Evolutionary conservation across 2,113 vertebrate species (phyloP).

Genomic region (Osmerus mordax): DNA sequence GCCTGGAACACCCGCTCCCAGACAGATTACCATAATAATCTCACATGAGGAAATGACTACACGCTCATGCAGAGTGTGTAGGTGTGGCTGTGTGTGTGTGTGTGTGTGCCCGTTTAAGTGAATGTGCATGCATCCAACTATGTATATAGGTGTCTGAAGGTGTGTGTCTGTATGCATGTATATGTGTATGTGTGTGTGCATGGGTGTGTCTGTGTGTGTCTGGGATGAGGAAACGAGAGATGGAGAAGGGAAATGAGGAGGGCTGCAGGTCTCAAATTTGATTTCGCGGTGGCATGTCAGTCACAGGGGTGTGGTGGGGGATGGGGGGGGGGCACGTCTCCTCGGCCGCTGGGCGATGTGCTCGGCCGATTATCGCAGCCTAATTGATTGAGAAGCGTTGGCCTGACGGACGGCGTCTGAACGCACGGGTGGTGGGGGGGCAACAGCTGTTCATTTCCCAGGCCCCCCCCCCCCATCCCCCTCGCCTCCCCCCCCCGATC

Average conservation of each 20-base stretch:
- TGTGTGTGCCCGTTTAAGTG: not conserved
- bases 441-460: slow-evolving; percentile 75
- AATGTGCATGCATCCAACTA: too few relatives aligned
- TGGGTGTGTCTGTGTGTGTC: not conserved
- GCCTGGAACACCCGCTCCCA: not conserved
- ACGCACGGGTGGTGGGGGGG: slow-evolving; percentile 37
- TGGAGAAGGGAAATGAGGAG: slow-evolving; percentile 51
- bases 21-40: slow-evolving; percentile 22
- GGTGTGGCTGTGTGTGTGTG: not conserved
- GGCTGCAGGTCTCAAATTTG: slow-evolving; percentile 54
- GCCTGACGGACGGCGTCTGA: slow-evolving; percentile 59
- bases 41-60: slow-evolving; percentile 15
- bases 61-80: not conserved
- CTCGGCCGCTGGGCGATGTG: slow-evolving; percentile 35
- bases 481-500: slow-evolving; percentile 6
- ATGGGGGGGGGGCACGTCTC: slow-evolving; percentile 26
- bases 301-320: not conserved
- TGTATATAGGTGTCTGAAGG: too few relatives aligned
- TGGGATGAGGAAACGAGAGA: slow-evolving; percentile 16
- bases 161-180: not conserved
- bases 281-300: slow-evolving; percentile 59
- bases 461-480: slow-evolving; percentile 43
- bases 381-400: slow-evolving; percentile 73
- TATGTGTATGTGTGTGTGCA: not conserved
- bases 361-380: slow-evolving; percentile 45